phyloP scores from a whole-genome alignment of 2,888 invertebrate species.

The Volucella inflata region DNA sequence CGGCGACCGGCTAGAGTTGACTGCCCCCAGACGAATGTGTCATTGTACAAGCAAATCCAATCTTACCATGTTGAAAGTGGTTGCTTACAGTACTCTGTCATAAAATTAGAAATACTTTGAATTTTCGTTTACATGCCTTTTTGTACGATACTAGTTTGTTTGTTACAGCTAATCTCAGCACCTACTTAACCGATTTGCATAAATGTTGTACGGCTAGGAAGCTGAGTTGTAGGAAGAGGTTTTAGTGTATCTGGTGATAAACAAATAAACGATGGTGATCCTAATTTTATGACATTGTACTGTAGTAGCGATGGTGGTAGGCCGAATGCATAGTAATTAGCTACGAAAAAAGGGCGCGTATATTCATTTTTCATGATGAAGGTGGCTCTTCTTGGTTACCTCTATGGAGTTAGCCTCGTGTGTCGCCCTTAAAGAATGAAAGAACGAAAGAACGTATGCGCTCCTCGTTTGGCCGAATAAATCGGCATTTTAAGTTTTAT shows the following conservation, averaged over 20 bases:
- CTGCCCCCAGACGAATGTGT: constrained; percentile 74
- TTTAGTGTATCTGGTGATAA: too few species aligned
- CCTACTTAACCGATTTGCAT: too few species aligned
- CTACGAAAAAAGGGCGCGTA: constrained; percentile 74
- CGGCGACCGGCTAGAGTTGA: constrained; percentile 53
- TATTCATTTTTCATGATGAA: constrained; percentile 69
- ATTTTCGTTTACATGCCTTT: too few species aligned
- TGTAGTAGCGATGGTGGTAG: constrained; percentile 46
- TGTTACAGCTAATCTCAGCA: too few species aligned
- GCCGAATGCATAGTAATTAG: constrained; percentile 74
- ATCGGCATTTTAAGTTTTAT: constrained; percentile 71
- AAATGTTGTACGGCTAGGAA: too few species aligned
- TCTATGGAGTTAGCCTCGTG: constrained; percentile 13
- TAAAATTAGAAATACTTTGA: too few species aligned
- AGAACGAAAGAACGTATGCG: background rate
- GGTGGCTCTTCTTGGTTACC: constrained; percentile 61
- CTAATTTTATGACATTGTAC: too few species aligned
- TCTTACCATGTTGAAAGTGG: constrained; percentile 33
- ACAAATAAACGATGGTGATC: too few species aligned
- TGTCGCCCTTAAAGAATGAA: constrained; percentile 15
- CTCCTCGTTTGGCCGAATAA: constrained; percentile 53
- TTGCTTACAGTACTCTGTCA: background rate
- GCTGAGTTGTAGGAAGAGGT: too few species aligned
- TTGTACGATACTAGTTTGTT: background rate
- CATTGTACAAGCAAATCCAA: constrained; percentile 62